Evolutionary conservation across 2,888 invertebrate genomes (phyloP).

Genomic region (Cerastis leucographa): DNA sequence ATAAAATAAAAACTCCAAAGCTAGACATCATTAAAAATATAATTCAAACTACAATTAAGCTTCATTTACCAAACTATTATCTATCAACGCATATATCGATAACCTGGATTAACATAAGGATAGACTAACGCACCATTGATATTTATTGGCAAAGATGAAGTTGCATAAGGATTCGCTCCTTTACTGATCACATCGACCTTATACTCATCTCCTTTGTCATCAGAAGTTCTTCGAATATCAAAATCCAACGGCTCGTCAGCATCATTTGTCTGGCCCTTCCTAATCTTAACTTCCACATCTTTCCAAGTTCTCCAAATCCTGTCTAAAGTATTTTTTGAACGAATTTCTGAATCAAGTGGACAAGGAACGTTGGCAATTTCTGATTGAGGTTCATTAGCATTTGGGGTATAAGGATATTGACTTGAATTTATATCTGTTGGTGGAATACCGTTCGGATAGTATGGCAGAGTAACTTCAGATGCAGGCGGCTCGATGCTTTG

Average conservation of each 20-base stretch:
- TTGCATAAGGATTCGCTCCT: not conserved
- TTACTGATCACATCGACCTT: constrained; percentile 7
- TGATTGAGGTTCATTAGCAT: constrained; percentile 1
- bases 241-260: constrained; percentile 1
- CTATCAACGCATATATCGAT: constrained; percentile 30
- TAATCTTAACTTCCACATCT: constrained; percentile 38
- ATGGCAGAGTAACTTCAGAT: constrained; percentile 4
- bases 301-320: constrained; percentile 48
- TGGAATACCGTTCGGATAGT: constrained; percentile 25
- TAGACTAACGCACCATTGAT: constrained; percentile 40
- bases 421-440: not conserved
- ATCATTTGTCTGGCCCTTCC: not conserved
- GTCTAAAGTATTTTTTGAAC: constrained; percentile 32
- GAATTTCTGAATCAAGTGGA: not conserved
- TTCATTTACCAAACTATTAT: constrained; percentile 26
- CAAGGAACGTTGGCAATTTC: not conserved
- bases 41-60: constrained; percentile 19
- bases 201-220: not conserved
- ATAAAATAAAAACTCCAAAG: constrained; percentile 1
- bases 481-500: not conserved
- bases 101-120: constrained; percentile 34
- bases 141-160: constrained; percentile 11
- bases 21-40: constrained; percentile 21
- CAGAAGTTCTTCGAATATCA: constrained; percentile 31
- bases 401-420: not conserved